Conservation (phyloP, 2,888 invertebrate species). For the Seira ritae region DNA sequence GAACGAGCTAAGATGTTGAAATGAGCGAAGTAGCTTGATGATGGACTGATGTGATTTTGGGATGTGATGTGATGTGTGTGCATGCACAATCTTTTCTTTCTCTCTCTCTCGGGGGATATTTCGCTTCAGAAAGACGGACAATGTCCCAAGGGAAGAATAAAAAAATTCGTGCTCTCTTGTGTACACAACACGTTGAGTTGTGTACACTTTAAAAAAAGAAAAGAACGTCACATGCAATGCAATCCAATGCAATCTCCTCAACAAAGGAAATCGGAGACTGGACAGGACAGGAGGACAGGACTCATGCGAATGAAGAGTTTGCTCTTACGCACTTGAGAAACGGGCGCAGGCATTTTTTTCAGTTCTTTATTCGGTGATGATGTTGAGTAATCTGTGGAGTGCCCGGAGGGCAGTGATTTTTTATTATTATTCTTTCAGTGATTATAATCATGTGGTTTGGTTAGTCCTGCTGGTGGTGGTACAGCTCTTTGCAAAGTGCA, state of each 20-base stretch:
- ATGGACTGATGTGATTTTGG: slow-evolving; percentile 60
- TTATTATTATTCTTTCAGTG: slow-evolving; percentile 63
- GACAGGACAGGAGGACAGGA: slow-evolving; percentile 24
- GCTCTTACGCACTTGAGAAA: too few relatives aligned
- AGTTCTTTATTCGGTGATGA: slow-evolving; percentile 52
- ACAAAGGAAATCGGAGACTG: too few relatives aligned
- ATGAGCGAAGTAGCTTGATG: slow-evolving; percentile 50
- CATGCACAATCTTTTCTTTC: too few relatives aligned
- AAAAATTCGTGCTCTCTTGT: slow-evolving; percentile 53
- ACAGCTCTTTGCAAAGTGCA: slow-evolving; percentile 50
- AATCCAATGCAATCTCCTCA: too few relatives aligned
- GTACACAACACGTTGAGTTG: slow-evolving; percentile 32
- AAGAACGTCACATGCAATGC: too few relatives aligned
- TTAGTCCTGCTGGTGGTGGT: slow-evolving; percentile 43
- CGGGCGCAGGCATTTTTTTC: too few relatives aligned
- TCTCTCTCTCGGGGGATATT: too few relatives aligned
- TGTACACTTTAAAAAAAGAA: slow-evolving; percentile 36
- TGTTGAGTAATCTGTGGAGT: slow-evolving; percentile 59
- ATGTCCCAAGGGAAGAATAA: slow-evolving; percentile 65
- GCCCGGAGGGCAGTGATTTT: slow-evolving; percentile 59
- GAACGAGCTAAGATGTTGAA: slow-evolving; percentile 19
- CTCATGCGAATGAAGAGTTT: slow-evolving; percentile 42
- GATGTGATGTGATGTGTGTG: too few relatives aligned
- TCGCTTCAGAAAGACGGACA: slow-evolving; percentile 50
- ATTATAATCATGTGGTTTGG: slow-evolving; percentile 61